phyloP scores from a whole-genome alignment of 2,113 vertebrate species.

The Callopanchax toddi region DNA sequence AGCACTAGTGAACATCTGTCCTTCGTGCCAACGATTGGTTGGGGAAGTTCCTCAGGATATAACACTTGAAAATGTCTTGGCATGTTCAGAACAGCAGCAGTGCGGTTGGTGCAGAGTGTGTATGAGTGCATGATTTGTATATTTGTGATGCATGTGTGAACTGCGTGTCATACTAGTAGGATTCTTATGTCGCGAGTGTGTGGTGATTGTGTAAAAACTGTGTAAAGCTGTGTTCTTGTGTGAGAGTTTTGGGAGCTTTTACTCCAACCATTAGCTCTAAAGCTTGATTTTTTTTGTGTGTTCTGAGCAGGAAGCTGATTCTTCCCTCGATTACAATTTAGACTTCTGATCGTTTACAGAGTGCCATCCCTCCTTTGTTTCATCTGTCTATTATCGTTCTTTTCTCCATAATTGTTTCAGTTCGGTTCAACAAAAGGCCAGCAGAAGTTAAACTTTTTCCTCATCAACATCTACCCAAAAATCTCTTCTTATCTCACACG shows the following conservation, averaged over 20 bases:
- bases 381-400: slow-evolving; percentile 60
- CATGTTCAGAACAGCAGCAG: slow-evolving; percentile 72
- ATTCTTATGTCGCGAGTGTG: slow-evolving; percentile 38
- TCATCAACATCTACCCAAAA: neutral
- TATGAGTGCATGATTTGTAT: slow-evolving; percentile 23
- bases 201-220: slow-evolving; percentile 34
- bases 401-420: slow-evolving; percentile 39
- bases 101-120: slow-evolving; percentile 41
- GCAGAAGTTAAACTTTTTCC: neutral
- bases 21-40: slow-evolving; percentile 69
- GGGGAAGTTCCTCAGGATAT: slow-evolving; percentile 73
- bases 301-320: slow-evolving; percentile 92
- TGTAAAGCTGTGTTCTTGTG: slow-evolving; percentile 41
- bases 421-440: slow-evolving; percentile 65
- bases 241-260: slow-evolving; percentile 82
- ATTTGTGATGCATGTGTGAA: slow-evolving; percentile 28
- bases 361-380: slow-evolving; percentile 74
- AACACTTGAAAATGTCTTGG: slow-evolving; percentile 80
- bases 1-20: slow-evolving; percentile 73
- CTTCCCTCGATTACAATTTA: slow-evolving; percentile 96
- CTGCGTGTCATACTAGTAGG: slow-evolving; percentile 56
- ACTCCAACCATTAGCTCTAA: slow-evolving; percentile 92
- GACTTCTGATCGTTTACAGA: slow-evolving; percentile 79
- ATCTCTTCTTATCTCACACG: neutral
- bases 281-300: slow-evolving; percentile 80